Evolutionary conservation across 37 sponge, comb jelly and placozoan species (phyloP).

Genomic region (Cladorhizidae sp.): DNA sequence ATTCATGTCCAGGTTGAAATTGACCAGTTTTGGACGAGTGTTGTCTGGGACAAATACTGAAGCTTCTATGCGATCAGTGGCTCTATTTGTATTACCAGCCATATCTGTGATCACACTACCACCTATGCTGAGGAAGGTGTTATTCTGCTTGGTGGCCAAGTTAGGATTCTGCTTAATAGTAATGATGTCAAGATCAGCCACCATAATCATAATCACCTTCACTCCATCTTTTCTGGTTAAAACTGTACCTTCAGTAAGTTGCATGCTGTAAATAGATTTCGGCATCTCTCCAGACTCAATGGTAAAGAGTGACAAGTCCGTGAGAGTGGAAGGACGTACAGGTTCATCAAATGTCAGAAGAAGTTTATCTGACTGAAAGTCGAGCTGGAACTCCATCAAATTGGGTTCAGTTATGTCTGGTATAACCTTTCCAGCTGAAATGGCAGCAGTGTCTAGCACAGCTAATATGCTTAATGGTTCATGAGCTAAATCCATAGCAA

Average conservation of each 20-base stretch:
- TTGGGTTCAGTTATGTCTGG: conserved; percentile 64
- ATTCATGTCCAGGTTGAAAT: conserved; percentile 77
- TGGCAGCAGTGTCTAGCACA: conserved; percentile 25
- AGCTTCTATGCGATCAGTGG: conserved; percentile 35
- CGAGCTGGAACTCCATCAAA: conserved; percentile 71
- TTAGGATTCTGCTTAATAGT: conserved; percentile 51
- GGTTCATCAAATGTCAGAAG: conserved; percentile 86
- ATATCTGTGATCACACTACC: conserved; percentile 68
- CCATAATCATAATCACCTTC: conserved; percentile 40
- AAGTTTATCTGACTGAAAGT: conserved; percentile 64
- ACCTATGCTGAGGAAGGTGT: conserved; percentile 69
- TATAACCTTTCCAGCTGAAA: conserved; percentile 33
- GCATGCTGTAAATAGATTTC: neutral
- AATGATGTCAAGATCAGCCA: conserved; percentile 58
- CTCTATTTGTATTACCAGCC: conserved; percentile 39
- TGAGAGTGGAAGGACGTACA: conserved; percentile 64
- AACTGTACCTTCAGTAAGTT: conserved; percentile 65
- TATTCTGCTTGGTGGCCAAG: conserved; percentile 52
- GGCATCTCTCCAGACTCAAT: conserved; percentile 40
- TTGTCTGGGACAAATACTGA: conserved; percentile 59
- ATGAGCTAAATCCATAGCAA: conserved; percentile 71
- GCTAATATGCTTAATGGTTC: conserved; percentile 28
- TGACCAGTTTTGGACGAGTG: conserved; percentile 67
- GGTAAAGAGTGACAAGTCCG: conserved; percentile 61
- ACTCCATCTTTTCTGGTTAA: conserved; percentile 64